A percentile compares a stretch with the other conserved stretches of the same genome.
These are phyloP conservation scores for Cebus imitator DNA, from an alignment of 2,113 vertebrate species.

Conservation along the genomic window DNA sequence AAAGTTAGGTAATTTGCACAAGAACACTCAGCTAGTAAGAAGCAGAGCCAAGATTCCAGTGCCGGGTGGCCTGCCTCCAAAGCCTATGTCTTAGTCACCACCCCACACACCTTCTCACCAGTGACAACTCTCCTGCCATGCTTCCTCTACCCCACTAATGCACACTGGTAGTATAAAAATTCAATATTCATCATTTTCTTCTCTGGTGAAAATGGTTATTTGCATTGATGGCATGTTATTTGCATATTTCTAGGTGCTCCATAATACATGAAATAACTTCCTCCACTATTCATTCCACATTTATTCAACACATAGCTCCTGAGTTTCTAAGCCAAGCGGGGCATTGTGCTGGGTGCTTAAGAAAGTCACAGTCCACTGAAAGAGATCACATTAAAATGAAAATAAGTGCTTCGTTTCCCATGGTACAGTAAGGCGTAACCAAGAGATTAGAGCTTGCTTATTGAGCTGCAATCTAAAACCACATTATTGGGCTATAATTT, in stretches of 20 bases:
- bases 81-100: neutral
- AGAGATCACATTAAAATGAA: conserved; percentile 75
- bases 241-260: conserved; percentile 30
- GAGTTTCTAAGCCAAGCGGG: conserved; percentile 43
- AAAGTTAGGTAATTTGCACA: neutral
- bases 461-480: conserved; percentile 75
- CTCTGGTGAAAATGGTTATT: neutral
- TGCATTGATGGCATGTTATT: neutral
- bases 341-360: conserved; percentile 60
- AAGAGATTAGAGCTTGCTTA: conserved; percentile 75
- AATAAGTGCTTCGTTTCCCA: conserved; percentile 73
- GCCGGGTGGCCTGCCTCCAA: neutral
- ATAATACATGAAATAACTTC: conserved; percentile 47
- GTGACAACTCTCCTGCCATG: neutral
- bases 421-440: conserved; percentile 65
- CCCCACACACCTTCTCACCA: neutral
- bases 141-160: neutral
- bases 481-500: conserved; percentile 78
- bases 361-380: conserved; percentile 72
- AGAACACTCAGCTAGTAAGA: neutral
- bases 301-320: conserved; percentile 52
- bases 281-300: conserved; percentile 48
- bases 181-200: neutral
- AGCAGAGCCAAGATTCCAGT: neutral
- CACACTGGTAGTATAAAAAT: neutral